Conservation (phyloP, 2,888 invertebrate genomes). For the Teleiodes luculella region DNA sequence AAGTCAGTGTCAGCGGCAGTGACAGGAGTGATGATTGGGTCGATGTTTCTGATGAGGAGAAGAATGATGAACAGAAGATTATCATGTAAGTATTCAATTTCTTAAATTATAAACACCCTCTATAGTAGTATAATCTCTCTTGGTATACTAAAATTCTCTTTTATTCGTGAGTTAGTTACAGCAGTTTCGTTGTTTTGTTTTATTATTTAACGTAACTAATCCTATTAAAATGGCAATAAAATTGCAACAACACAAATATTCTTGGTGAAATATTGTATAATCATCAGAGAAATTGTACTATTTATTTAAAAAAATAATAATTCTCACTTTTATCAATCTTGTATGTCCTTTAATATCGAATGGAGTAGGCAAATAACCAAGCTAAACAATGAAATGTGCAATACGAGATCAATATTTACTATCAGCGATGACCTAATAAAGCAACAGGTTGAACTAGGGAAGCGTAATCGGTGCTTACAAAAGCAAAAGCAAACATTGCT, state of each 20-base stretch:
- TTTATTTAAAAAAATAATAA: no score
- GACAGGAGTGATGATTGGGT: conserved; percentile 84
- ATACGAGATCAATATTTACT: background rate
- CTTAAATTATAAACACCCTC: background rate
- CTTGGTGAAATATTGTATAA: no score
- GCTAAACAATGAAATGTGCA: background rate
- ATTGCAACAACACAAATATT: no score
- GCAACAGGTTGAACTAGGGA: background rate
- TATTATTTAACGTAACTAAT: no score
- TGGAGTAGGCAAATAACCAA: background rate
- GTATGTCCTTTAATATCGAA: background rate
- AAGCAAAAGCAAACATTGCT: conserved; percentile 60
- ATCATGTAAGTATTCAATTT: conserved; percentile 72
- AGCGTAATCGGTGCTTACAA: conserved; percentile 35
- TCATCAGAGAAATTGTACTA: no score
- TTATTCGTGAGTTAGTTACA: no score
- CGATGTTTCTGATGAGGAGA: conserved; percentile 80
- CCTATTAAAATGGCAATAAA: no score
- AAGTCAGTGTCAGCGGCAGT: conserved; percentile 79
- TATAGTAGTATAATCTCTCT: no score
- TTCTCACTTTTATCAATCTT: background rate
- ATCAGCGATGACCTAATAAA: conserved; percentile 7
- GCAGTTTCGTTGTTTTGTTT: no score
- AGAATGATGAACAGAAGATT: conserved; percentile 69
- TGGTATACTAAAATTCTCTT: no score